A percentile compares a stretch with the other conserved stretches of the same genome.
These are phyloP conservation scores for Acropora yongei DNA, from an alignment of 64 coral and sea anemone genomes.

Conservation along the genomic window DNA sequence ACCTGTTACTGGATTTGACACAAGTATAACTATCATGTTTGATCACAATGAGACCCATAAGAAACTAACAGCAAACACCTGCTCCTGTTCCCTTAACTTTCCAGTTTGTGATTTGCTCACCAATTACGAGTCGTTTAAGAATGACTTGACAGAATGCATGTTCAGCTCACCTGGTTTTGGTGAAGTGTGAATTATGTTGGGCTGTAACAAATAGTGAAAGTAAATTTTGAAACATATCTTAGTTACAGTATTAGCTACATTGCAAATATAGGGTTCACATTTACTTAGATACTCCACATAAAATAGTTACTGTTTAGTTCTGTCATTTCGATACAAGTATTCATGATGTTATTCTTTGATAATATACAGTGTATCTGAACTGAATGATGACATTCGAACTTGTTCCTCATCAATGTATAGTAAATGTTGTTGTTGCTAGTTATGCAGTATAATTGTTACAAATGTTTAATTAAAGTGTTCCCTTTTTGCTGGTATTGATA, in stretches of 20 bases:
- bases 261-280: not conserved
- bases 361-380: no score
- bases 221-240: no score
- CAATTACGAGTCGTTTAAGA: conserved; percentile 54
- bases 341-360: no score
- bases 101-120: conserved; percentile 64
- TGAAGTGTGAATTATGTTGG: conserved; percentile 48
- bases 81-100: conserved; percentile 52
- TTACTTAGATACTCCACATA: not conserved
- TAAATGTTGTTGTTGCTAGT: no score
- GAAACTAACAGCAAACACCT: conserved; percentile 81
- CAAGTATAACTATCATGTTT: conserved; percentile 59
- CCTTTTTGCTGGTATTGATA: conserved; percentile 19
- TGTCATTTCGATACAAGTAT: no score
- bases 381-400: no score
- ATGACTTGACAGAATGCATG: conserved; percentile 74
- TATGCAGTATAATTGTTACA: no score
- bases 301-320: not conserved
- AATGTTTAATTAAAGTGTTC: no score
- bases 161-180: conserved; percentile 75
- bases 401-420: no score
- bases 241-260: not conserved
- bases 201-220: no score
- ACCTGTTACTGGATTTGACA: conserved; percentile 72
- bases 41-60: conserved; percentile 43